A percentile compares a stretch with the other conserved stretches of the same genome.
Conservation (phyloP, 2,113 vertebrate genomes). For the Laterallus jamaicensis region DNA sequence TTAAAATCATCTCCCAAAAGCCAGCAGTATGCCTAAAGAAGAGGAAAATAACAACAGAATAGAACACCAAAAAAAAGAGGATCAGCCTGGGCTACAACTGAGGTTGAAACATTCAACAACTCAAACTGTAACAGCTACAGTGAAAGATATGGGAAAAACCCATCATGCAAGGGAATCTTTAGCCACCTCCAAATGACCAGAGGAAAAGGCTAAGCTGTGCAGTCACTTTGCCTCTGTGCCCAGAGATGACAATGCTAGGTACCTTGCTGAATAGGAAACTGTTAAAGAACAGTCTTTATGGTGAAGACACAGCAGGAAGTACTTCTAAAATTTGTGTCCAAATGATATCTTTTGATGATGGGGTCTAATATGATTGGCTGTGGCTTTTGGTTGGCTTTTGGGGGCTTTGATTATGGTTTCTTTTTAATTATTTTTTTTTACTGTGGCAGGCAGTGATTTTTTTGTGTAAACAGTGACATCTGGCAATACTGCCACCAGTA, state of each 20-base stretch:
- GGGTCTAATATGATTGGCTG: background rate
- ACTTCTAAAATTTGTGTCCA: background rate
- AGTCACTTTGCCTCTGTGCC: background rate
- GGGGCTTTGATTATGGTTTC: background rate
- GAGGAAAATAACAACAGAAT: background rate
- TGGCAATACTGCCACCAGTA: background rate
- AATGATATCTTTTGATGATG: background rate
- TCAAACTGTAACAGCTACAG: background rate
- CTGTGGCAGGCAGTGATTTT: background rate
- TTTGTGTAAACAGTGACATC: background rate
- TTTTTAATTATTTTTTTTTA: background rate
- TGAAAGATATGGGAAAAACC: background rate
- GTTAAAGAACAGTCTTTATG: background rate
- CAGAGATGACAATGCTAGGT: background rate
- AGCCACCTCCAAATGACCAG: background rate
- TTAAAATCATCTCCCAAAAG: background rate
- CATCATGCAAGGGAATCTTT: background rate
- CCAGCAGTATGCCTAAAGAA: background rate
- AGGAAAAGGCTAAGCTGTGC: background rate
- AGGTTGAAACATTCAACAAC: background rate
- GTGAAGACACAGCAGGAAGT: background rate
- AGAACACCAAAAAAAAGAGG: background rate
- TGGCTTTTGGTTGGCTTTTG: too few relatives aligned
- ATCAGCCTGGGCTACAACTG: background rate
- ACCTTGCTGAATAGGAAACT: background rate